These are phyloP conservation scores for Samia ricini DNA, from an alignment of 1,140 invertebrate genomes.

Conservation along the genomic window DNA sequence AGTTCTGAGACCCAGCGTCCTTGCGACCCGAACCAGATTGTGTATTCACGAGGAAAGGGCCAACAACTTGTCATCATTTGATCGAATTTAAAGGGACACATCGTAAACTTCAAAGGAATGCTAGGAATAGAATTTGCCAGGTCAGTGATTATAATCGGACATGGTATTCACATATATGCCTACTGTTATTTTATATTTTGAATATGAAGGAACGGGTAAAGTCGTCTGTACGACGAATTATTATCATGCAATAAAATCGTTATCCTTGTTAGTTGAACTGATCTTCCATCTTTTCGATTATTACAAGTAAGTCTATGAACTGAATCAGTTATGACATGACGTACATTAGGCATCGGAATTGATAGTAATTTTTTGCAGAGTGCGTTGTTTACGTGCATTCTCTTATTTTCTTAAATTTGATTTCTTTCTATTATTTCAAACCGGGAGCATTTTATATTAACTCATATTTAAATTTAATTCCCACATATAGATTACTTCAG, in stretches of 20 bases:
- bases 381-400: too few relatives aligned
- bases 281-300: too few relatives aligned
- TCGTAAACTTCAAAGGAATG: not conserved
- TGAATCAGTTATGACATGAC: too few relatives aligned
- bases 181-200: conserved; percentile 10
- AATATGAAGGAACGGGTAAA: not conserved
- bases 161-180: not conserved
- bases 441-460: too few relatives aligned
- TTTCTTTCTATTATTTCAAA: too few relatives aligned
- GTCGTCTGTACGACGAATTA: not conserved
- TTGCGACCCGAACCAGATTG: not conserved
- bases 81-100: not conserved
- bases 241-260: not conserved
- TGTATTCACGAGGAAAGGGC: not conserved
- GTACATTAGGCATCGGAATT: too few relatives aligned
- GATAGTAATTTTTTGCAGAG: too few relatives aligned
- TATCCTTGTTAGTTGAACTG: too few relatives aligned
- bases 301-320: too few relatives aligned
- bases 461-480: too few relatives aligned
- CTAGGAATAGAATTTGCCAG: conserved; percentile 1
- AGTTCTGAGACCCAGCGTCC: not conserved
- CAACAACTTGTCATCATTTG: not conserved
- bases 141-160: not conserved
- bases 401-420: too few relatives aligned
- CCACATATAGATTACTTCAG: too few relatives aligned